Base-by-base conservation (phyloP, 2,797 vertebrate genomes). In the Platyrinchus mystaceus region DNA sequence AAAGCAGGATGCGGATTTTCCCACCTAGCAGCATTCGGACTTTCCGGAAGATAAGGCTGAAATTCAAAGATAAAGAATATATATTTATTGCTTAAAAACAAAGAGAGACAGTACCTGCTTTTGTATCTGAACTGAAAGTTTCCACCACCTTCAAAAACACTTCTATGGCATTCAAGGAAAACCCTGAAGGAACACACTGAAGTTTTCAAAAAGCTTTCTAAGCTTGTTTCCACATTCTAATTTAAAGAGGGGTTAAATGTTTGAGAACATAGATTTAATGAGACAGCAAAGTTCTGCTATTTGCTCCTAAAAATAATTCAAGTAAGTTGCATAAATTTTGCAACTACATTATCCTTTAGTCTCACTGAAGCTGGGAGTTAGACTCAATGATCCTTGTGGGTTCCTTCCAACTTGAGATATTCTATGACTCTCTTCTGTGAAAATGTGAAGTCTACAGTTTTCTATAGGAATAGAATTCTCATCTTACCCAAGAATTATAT, bases 11-110 rank as follows among this genome's bases (percentile, higher is more conserved):
- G 14, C 99, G 98, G 8, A 97, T 98, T 71, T 95, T 99, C 27
- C 99, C 99, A 8, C 99, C 99, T 10, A 99, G 97, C 90, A 99
- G 97, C 75, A 98, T 97, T 52, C 98, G 98, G 52, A 99, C 97
- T 93, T 99, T 99, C 85, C 95, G 95, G 97, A 99, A 99, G 95
- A 99, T 97, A 94, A 99, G 96, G 91, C 99, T 98, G 78, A 66
- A 96, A 96, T 0, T 17, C 98, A 94, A 77, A 70, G 47, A 52
- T 20, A 30, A 30, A 69, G 24, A 78, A 21, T 3, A 37, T 6
- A 0, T 19, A 69, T 67, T 46, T 24, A 41, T 44, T 28, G 39
- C 37, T 58, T 78, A 9, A 36, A 76, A 90, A 56, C 39, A 59
- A 52, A 60, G 88, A n/a, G 10, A 70, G 10, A 68, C 27, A 50